phyloP scores from a whole-genome alignment of 1,140 invertebrate genomes.

The Phymastichus coffea region DNA sequence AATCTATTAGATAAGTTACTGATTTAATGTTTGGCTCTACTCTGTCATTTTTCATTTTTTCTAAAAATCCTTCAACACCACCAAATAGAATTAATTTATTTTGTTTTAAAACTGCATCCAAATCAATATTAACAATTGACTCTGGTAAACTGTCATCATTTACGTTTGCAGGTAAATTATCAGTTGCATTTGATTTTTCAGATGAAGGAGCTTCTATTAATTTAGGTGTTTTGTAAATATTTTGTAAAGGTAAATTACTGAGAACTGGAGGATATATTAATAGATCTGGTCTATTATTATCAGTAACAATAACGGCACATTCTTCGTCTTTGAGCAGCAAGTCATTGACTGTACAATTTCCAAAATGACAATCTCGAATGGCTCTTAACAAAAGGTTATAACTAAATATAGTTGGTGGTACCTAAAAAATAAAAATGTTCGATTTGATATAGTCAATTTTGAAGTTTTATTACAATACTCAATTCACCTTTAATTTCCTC shows the following conservation, averaged over 20 bases:
- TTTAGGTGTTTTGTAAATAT: constrained; percentile 15
- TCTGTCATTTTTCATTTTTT: constrained; percentile 67
- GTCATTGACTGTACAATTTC: constrained; percentile 63
- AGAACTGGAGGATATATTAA: constrained; percentile 41
- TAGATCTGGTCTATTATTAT: constrained; percentile 39
- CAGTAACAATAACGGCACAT: constrained; percentile 22
- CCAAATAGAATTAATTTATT: constrained; percentile 80
- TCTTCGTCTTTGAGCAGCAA: constrained; percentile 36
- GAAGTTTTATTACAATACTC: too few species aligned
- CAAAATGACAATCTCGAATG: constrained; percentile 77
- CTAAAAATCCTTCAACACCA: constrained; percentile 71
- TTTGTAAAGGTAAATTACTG: constrained; percentile 20
- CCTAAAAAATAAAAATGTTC: constrained; percentile 49
- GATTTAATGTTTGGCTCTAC: constrained; percentile 77
- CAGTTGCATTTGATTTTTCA: neutral
- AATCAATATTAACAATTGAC: constrained; percentile 14
- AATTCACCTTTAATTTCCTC: constrained; percentile 49
- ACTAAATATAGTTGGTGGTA: constrained; percentile 69
- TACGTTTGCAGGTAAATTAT: neutral
- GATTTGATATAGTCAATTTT: too few species aligned
- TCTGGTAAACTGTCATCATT: neutral
- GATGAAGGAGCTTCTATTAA: neutral
- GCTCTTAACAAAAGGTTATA: constrained; percentile 82
- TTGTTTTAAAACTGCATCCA: constrained; percentile 41
- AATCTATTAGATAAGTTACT: constrained; percentile 72